Evolutionary conservation across 2,888 invertebrate genomes (phyloP).

Genomic region (Pyrgus malvae): DNA sequence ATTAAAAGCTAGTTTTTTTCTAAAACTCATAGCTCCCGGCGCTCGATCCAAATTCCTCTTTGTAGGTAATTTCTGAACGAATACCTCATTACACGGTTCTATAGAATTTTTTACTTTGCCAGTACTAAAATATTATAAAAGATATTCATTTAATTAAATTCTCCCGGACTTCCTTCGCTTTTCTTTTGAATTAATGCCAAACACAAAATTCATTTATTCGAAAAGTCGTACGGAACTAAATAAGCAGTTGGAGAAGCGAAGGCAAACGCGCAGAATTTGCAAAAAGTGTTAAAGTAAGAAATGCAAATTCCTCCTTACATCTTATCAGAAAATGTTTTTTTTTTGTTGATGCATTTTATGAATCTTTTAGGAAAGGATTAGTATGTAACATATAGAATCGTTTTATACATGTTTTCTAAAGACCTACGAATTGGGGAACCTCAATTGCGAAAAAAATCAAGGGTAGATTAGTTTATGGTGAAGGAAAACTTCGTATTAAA

Average conservation of each 20-base stretch:
- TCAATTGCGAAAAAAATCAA: too few species aligned
- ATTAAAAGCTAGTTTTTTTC: conserved; percentile 4
- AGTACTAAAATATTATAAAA: conserved; percentile 20
- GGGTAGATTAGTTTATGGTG: too few species aligned
- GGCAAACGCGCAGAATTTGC: conserved; percentile 2
- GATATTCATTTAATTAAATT: conserved; percentile 19
- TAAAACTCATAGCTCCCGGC: conserved; percentile 11
- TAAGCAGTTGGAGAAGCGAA: not conserved
- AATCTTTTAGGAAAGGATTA: too few species aligned
- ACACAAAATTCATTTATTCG: conserved; percentile 7
- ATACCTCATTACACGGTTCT: conserved; percentile 15
- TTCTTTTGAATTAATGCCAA: conserved; percentile 9
- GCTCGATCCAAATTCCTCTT: conserved; percentile 2
- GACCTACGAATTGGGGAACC: too few species aligned
- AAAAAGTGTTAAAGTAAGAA: not conserved
- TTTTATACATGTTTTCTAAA: too few species aligned
- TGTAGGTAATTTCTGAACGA: conserved; percentile 18
- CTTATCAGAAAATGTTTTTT: too few species aligned
- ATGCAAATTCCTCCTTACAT: not conserved
- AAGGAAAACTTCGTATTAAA: too few species aligned
- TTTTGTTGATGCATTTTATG: too few species aligned
- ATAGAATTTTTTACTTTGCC: conserved; percentile 12
- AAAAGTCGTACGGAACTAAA: conserved; percentile 5
- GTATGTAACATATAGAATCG: too few species aligned
- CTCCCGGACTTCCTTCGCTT: conserved; percentile 5